These are phyloP conservation scores for Epinephelus lanceolatus DNA, from an alignment of 2,113 vertebrate genomes.

Conservation along the genomic window DNA sequence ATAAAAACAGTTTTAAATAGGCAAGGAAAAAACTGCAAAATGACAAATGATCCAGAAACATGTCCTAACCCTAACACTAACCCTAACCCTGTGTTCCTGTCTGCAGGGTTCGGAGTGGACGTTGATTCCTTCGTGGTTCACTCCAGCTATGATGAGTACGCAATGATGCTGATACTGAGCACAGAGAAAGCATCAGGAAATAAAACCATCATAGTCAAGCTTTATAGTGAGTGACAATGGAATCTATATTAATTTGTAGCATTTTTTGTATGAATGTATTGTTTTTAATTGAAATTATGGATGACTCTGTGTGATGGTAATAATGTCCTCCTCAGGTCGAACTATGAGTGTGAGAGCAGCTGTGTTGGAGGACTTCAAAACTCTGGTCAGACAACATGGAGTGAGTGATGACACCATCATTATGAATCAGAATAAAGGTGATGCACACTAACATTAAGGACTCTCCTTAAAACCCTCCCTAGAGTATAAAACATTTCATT, in stretches of 20 bases:
- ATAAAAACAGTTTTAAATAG: too few relatives aligned
- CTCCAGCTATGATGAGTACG: conserved; percentile 90
- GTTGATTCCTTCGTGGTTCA: conserved; percentile 86
- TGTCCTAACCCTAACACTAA: too few relatives aligned
- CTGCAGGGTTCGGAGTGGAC: conserved; percentile 83
- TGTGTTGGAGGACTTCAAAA: conserved; percentile 85
- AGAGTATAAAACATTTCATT: not conserved
- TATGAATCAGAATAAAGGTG: conserved; percentile 86
- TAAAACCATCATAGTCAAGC: conserved; percentile 81
- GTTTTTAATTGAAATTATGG: not conserved
- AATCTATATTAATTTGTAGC: not conserved
- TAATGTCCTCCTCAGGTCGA: conserved; percentile 82
- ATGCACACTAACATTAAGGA: not conserved
- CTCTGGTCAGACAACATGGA: conserved; percentile 83
- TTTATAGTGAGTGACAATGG: conserved; percentile 84
- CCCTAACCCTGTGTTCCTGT: not conserved
- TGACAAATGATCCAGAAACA: too few relatives aligned
- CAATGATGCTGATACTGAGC: conserved; percentile 84
- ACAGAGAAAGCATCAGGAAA: conserved; percentile 80
- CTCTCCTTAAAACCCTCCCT: not conserved
- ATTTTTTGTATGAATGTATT: not conserved
- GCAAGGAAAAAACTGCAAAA: too few relatives aligned
- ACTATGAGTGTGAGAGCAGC: conserved; percentile 70
- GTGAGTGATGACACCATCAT: conserved; percentile 83
- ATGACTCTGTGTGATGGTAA: not conserved